phyloP scores from a whole-genome alignment of 2,888 invertebrate genomes.

The Tetragonula carbonaria region DNA sequence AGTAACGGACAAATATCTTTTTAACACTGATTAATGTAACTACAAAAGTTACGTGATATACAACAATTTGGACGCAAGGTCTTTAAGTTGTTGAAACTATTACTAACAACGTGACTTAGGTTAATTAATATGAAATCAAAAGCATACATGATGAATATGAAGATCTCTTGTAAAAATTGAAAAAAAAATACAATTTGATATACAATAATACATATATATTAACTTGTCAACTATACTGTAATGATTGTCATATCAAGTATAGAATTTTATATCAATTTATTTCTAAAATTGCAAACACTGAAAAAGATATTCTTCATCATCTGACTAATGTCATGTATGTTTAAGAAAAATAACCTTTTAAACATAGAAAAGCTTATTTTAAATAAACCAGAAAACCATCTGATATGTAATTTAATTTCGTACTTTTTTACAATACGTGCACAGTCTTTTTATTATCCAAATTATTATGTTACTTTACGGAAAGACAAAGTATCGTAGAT shows the following conservation, averaged over 20 bases:
- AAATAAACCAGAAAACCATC: conserved; percentile 10
- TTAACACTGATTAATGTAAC: neutral
- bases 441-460: neutral
- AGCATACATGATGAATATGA: neutral
- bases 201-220: neutral
- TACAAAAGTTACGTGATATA: neutral
- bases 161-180: neutral
- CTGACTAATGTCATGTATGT: neutral
- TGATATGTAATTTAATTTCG: neutral
- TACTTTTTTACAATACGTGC: neutral
- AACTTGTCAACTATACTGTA: neutral
- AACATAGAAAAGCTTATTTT: neutral
- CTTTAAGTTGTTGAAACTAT: neutral
- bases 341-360: neutral
- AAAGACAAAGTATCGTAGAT: neutral
- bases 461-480: neutral
- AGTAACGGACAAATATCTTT: neutral
- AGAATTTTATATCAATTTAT: neutral
- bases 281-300: neutral
- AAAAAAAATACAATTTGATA: neutral
- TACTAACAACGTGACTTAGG: neutral
- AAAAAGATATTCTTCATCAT: neutral
- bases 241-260: neutral
- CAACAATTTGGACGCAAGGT: neutral
- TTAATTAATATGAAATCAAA: neutral